These are phyloP conservation scores for Cacoxenus indagator DNA, from an alignment of 2,888 invertebrate genomes.

Conservation along the genomic window DNA sequence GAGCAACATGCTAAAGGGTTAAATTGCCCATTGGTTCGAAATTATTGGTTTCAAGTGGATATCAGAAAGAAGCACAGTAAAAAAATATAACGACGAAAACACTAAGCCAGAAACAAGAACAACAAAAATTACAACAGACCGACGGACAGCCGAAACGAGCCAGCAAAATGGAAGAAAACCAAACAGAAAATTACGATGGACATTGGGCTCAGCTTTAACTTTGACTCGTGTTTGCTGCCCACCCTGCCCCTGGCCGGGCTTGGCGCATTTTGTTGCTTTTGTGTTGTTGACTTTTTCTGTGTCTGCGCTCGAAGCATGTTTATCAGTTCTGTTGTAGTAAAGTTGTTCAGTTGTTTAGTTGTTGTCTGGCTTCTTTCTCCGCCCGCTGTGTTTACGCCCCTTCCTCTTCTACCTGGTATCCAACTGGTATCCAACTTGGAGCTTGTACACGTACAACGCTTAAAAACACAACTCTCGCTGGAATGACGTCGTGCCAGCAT, in stretches of 20 bases:
- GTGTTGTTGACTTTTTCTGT: slow-evolving; percentile 22
- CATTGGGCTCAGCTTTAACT: slow-evolving; percentile 12
- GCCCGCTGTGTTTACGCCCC: slow-evolving; percentile 7
- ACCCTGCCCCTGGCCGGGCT: background rate
- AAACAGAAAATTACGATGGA: slow-evolving; percentile 39
- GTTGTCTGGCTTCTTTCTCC: slow-evolving; percentile 13
- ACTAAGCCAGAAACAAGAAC: background rate
- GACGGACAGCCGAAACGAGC: slow-evolving; percentile 13
- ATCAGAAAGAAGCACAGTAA: slow-evolving; percentile 5
- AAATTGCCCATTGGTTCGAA: slow-evolving; percentile 71
- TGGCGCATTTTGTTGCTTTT: slow-evolving; percentile 16
- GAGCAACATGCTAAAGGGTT: slow-evolving; percentile 69
- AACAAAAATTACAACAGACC: background rate
- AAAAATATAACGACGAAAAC: background rate
- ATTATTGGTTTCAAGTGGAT: slow-evolving; percentile 68
- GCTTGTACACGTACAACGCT: no score
- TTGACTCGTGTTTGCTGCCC: slow-evolving; percentile 19
- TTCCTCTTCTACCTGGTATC: background rate
- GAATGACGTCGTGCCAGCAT: background rate
- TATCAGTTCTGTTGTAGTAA: slow-evolving; percentile 29
- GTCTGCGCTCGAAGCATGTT: slow-evolving; percentile 19
- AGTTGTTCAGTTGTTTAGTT: slow-evolving; percentile 14
- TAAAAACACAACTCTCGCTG: background rate
- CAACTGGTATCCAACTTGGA: no score
- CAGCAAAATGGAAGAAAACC: slow-evolving; percentile 29